These are phyloP conservation scores for Anolis sagrei DNA, from an alignment of 2,113 vertebrate species.

Conservation along the genomic window DNA sequence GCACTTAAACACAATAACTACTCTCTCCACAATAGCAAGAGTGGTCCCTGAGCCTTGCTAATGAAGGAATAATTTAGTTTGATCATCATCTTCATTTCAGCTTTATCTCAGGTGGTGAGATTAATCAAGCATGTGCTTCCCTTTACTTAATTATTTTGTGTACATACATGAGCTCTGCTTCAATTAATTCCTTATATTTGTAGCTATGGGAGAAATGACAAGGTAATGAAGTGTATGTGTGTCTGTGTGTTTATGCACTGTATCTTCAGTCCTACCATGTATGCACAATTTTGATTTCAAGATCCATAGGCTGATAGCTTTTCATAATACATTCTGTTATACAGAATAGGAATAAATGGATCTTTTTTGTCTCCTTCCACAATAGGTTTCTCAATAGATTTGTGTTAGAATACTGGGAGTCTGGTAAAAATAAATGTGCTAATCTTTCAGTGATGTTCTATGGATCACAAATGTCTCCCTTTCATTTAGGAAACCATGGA, in stretches of 20 bases:
- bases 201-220: slow-evolving; percentile 22
- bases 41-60: slow-evolving; percentile 50
- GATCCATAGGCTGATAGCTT: neutral
- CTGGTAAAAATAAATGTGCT: neutral
- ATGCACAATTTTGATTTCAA: neutral
- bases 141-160: slow-evolving; percentile 58
- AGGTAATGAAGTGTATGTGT: neutral
- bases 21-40: slow-evolving; percentile 50
- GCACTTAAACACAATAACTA: slow-evolving; percentile 57
- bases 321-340: neutral
- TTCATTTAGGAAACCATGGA: neutral
- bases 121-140: slow-evolving; percentile 54
- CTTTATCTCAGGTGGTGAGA: slow-evolving; percentile 42
- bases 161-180: slow-evolving; percentile 13
- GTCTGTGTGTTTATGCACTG: neutral
- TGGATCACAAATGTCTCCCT: neutral
- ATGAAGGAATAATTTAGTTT: slow-evolving; percentile 66
- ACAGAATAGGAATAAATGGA: neutral
- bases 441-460: neutral
- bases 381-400: neutral
- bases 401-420: neutral
- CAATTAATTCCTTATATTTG: slow-evolving; percentile 49
- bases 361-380: neutral
- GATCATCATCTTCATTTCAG: slow-evolving; percentile 63
- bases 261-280: fast-evolving